Evolutionary conservation across 2,888 invertebrate genomes (phyloP), one percentile per base, ranked within the genome.

Genomic region (Mesorhabditis spiculigera): DNA sequence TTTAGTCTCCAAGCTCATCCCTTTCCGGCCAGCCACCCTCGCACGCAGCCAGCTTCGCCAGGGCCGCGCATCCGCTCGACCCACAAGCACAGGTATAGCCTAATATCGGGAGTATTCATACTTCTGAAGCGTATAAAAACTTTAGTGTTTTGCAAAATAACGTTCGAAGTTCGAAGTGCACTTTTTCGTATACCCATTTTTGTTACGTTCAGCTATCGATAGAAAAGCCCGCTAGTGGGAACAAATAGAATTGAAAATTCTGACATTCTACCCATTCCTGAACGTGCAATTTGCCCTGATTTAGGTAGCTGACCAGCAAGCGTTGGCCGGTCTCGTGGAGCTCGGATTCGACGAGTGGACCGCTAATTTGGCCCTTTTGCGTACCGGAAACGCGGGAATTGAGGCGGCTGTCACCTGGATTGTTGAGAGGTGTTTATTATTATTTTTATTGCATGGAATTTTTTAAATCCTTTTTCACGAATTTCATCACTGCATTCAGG

Each of bases 361-460:
- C 0, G 74, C 80, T 5, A 45, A 43, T 6, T 70, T 82, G 43
- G 78, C 82, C 28, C 71, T 82, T n/a, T 69, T 74, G 65, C 70
- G 81, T 63, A 81, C 81, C 0, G 71, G 67, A 42, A 78, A 77
- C 68, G 69, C 67, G 41, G 77, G 80, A n/a, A 73, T 80, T n/a
- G 80, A 82, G 68, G 77, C 76, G 69, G 81, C 81, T 42, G 67
- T 82, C 41, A 68, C 77, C 68, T 82, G 82, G 82, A 81, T 82
- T 61, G 70, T 79, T 6, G 82, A 82, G 43, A 68, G 76, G 58
- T 50, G 8, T 50, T 10, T 28, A 28, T 28, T 28, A 28, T 28
- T 28, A 28, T 28, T 28, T 28, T 28, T 28, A 28, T 28, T 28
- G 28, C 28, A 28, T 28, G 28, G 28, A 28, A 28, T 28, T 28